Base-by-base conservation (phyloP, 2,888 invertebrate genomes). In the Ornithoptera alexandrae region DNA sequence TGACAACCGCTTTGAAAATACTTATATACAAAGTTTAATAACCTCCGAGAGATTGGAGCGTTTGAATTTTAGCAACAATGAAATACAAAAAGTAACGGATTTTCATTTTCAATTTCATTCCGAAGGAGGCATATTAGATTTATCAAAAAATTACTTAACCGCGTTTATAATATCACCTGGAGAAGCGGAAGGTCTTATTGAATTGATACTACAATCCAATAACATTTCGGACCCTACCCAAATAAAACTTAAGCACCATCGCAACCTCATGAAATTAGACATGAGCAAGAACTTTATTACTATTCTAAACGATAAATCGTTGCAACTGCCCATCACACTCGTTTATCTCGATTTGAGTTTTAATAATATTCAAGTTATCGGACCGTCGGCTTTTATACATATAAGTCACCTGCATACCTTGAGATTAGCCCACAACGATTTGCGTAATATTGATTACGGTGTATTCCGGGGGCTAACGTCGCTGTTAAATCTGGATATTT, bases 61-160 rank as follows among this genome's bases (percentile, higher is more conserved):
- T 66, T 78, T 92, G 0, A 91, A 92, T 71, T 82, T 92, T 77
- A 85, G 89, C 7, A 74, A 76, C 58, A 92, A 92, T 70, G 76
- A 79, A 5, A 81, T 92, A 18, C 75, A 75, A 5, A 76, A 78
- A 57, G 67, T 90, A 4, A 78, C 83, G 24, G 78, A 79, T 70
- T 76, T 92, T 10, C 78, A 79, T 15, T 85, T 92, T 58, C 82
- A 83, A 69, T 90, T 92, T 53, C 86, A 90, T 69, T 77, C 81
- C 0, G 80, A 82, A 46, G 90, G 90, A 20, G 92, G 91, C 5
- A 78, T 85, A 8, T 71, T 92, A 36, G 90, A 92, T 72, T 77
- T 92, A 30, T 90, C 91, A 7, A 83, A 89, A 71, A 92, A 91
- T 67, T 82, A 75, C 8, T 73, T 92, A 46, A 80, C 79, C 12